phyloP scores from a whole-genome alignment of 2,113 vertebrate genomes.

The Coptodon bakossiorum region DNA sequence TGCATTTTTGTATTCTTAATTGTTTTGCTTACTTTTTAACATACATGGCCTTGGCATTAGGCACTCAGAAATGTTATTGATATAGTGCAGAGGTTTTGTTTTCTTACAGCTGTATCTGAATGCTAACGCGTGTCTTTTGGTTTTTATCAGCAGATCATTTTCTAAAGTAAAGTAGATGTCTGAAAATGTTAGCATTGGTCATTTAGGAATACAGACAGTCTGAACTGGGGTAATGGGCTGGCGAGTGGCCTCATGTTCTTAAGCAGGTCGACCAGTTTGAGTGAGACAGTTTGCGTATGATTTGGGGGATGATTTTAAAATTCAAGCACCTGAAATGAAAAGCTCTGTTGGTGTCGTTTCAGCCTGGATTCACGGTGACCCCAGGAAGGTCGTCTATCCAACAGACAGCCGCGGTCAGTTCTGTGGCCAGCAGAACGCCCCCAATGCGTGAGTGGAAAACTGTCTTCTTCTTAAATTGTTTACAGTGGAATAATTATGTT shows the following conservation, averaged over 20 bases:
- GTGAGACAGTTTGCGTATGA: background rate
- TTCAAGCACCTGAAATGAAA: background rate
- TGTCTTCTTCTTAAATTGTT: background rate
- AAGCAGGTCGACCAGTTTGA: background rate
- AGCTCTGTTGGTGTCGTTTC: conserved; percentile 15
- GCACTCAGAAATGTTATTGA: background rate
- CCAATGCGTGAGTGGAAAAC: conserved; percentile 83
- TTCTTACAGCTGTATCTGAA: background rate
- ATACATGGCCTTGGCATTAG: background rate
- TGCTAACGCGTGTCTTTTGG: background rate
- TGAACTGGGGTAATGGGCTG: background rate
- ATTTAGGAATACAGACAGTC: background rate
- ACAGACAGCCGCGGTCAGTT: conserved; percentile 94
- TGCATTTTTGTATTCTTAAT: background rate
- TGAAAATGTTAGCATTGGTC: background rate
- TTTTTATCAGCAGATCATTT: background rate
- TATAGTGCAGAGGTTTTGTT: background rate
- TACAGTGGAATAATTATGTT: conserved; percentile 15
- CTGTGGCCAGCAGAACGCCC: conserved; percentile 86
- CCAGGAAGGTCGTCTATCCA: conserved; percentile 88
- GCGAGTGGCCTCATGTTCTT: background rate
- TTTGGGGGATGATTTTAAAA: background rate
- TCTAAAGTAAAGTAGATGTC: background rate
- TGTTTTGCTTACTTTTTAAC: background rate
- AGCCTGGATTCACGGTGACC: conserved; percentile 95